phyloP scores from a whole-genome alignment of 2,113 vertebrate species.

The Limanda limanda region DNA sequence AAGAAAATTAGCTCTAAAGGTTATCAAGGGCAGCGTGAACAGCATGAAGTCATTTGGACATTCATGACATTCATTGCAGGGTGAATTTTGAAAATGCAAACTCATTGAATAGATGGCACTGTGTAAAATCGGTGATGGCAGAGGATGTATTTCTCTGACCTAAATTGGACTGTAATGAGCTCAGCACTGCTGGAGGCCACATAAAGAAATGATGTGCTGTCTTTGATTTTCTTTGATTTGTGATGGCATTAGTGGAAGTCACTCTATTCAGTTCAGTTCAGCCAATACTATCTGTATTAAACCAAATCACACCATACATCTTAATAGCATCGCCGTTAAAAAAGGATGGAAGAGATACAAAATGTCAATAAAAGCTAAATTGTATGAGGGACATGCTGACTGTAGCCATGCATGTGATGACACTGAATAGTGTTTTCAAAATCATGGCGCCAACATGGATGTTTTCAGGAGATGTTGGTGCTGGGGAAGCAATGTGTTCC shows the following conservation, averaged over 20 bases:
- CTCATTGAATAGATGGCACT: background rate
- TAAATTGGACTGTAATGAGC: background rate
- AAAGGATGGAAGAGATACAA: background rate
- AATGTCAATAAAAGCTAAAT: background rate
- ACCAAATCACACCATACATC: background rate
- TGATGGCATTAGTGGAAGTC: background rate
- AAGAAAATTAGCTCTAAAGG: background rate
- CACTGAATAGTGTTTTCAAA: too few species aligned
- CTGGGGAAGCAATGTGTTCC: too few species aligned
- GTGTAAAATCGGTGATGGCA: conserved; percentile 2
- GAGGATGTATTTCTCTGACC: background rate
- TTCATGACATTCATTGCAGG: background rate
- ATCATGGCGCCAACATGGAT: too few species aligned
- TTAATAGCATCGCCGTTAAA: background rate
- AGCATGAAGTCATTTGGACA: background rate
- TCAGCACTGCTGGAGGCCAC: background rate
- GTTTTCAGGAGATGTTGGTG: too few species aligned
- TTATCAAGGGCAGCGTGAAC: background rate
- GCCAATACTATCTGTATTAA: background rate
- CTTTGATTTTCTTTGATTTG: conserved; percentile 1
- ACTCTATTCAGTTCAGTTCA: background rate
- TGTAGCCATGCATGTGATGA: too few species aligned
- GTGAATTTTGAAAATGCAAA: conserved; percentile 1
- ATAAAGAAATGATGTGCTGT: background rate
- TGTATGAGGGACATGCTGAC: background rate